Base-by-base conservation (phyloP, 2,888 invertebrate genomes). In the Cephalotes varians region DNA sequence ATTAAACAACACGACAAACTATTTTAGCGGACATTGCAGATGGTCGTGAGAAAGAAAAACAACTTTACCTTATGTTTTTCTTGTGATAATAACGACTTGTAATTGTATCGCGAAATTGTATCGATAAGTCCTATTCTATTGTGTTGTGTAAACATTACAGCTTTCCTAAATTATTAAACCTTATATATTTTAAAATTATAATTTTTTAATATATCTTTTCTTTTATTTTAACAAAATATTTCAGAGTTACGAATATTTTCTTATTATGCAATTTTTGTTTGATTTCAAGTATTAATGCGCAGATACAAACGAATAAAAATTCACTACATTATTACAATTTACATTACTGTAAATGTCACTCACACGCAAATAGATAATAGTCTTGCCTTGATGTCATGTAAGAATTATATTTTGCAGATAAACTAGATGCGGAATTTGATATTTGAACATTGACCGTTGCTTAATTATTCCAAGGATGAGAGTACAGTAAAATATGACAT, bases 401-500 rank as follows among this genome's bases (percentile, higher is more conserved):
- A 71, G 10, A 51, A 51, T 51, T 71, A 71, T 69, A 47, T 31
- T 28, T 49, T 47, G 4, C 12, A 1, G 15, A 49, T 34, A 31
- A 15, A 9, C 1, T 28, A 10, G 18, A 49, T 31, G 28, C 12
- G 21, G 37, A 2, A 34, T 31, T 3, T 40, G 25, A 64, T 15
- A 64, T 40, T 49, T 21, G 1, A 25, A 40, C 15, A 72, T 5
- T 28, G 37, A 49, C 12, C 21, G 7, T 21, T 44, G 44, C 49
- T 69, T 49, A 31, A n/a, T 69, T 69, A 86, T 9, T 86, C 77
- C n/a, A 82, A 10, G 10, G 86, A 86, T 0, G 85, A 31, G 10
- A 86, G 80, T 62, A 86, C 81, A 18, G 82, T 86, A 21, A 79
- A 86, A 18, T 86, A 86, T 7, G 86, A 86, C 49, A 85, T 56